These are phyloP conservation scores for Zaprionus bogoriensis DNA, from an alignment of 2,888 invertebrate species.

Conservation along the genomic window DNA sequence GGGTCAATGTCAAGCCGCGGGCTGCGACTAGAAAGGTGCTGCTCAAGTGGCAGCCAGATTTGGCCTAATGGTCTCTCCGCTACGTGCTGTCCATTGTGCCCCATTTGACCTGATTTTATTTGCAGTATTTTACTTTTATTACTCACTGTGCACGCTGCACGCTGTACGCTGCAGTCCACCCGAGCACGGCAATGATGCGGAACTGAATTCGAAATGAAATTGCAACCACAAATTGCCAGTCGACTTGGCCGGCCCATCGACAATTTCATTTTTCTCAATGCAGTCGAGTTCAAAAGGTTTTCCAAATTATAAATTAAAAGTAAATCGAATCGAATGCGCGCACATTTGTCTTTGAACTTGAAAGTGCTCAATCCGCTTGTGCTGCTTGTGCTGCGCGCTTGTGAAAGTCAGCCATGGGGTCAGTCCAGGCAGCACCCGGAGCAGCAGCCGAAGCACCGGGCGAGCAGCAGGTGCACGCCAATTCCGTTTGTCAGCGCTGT, in stretches of 20 bases:
- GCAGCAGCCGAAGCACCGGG: conserved; percentile 10
- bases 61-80: conserved; percentile 48
- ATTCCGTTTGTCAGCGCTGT: conserved; percentile 69
- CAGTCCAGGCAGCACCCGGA: conserved; percentile 19
- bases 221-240: conserved; percentile 72
- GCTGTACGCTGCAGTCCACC: background rate
- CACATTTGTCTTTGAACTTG: conserved; percentile 73
- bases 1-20: conserved; percentile 27
- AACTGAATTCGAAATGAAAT: conserved; percentile 73
- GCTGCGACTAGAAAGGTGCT: conserved; percentile 58
- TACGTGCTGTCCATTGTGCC: conserved; percentile 67
- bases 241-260: conserved; percentile 54
- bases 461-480: conserved; percentile 65
- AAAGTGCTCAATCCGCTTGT: conserved; percentile 48
- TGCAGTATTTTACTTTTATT: conserved; percentile 75
- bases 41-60: conserved; percentile 45
- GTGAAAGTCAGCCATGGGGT: conserved; percentile 67
- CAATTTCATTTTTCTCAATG: conserved; percentile 72
- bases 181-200: conserved; percentile 66
- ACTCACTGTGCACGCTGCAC: conserved; percentile 55
- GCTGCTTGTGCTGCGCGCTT: no score
- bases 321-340: conserved; percentile 76
- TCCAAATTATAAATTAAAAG: conserved; percentile 78
- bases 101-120: conserved; percentile 77
- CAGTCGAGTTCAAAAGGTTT: conserved; percentile 72